Evolutionary conservation across 1,140 invertebrate genomes (phyloP).

Genomic region (Centruroides vittatus): DNA sequence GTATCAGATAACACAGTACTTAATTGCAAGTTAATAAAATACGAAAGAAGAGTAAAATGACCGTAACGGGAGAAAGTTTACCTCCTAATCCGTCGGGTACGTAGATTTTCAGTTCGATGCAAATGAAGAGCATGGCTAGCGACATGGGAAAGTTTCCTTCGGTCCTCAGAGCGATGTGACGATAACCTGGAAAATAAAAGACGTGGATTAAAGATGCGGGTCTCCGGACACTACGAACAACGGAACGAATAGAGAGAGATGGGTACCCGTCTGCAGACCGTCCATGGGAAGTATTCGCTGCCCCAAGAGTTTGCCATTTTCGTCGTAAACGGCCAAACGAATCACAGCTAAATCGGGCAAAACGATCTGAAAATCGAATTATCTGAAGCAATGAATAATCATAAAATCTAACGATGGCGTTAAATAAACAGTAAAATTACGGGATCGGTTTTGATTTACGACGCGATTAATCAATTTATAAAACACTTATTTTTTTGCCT

Average conservation of each 20-base stretch:
- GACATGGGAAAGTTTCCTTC: slow-evolving; percentile 99
- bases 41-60: too few species aligned
- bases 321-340: slow-evolving; percentile 96
- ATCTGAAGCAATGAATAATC: neutral
- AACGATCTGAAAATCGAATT: slow-evolving; percentile 52
- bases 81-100: slow-evolving; percentile 97
- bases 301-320: slow-evolving; percentile 90
- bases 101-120: slow-evolving; percentile 98
- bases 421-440: neutral
- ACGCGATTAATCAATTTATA: too few species aligned
- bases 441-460: too few species aligned
- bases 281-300: slow-evolving; percentile 95
- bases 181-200: slow-evolving; percentile 44
- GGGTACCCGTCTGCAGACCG: slow-evolving; percentile 69
- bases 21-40: too few species aligned
- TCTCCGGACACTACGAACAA: too few species aligned
- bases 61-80: slow-evolving; percentile 24
- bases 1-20: too few species aligned
- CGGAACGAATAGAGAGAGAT: too few species aligned
- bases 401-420: neutral
- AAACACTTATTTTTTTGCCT: too few species aligned
- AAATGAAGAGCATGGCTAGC: slow-evolving; percentile 95
- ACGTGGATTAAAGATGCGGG: neutral
- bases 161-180: slow-evolving; percentile 92
- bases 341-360: slow-evolving; percentile 94